Percentiles rank a stretch among this genome's conserved stretches.
phyloP scores from a whole-genome alignment of 2,113 vertebrate genomes.

The Blennius ocellaris region DNA sequence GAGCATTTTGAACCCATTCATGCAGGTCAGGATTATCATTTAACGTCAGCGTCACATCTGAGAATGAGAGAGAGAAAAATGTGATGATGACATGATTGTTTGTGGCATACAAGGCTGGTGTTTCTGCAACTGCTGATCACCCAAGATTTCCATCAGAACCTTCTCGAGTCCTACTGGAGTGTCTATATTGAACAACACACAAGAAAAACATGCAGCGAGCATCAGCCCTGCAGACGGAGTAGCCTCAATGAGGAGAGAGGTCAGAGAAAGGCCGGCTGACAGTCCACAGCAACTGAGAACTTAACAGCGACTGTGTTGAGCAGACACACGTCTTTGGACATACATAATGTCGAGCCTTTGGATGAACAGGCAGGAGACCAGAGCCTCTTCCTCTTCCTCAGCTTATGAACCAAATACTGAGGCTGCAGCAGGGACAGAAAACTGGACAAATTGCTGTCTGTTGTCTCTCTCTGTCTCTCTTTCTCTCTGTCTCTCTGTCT shows the following conservation, averaged over 20 bases:
- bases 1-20: neutral
- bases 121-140: neutral
- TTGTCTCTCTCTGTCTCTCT: neutral
- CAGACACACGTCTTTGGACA: neutral
- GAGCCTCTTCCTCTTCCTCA: neutral
- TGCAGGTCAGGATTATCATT: neutral
- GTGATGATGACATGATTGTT: neutral
- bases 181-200: no score
- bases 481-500: no score
- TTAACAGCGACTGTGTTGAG: neutral
- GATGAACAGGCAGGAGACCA: neutral
- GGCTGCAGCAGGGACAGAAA: neutral
- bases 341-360: neutral
- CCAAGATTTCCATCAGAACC: neutral
- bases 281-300: no score
- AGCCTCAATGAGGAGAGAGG: neutral
- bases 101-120: neutral
- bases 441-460: neutral
- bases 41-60: neutral
- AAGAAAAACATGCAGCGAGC: neutral
- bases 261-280: neutral
- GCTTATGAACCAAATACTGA: neutral
- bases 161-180: neutral
- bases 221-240: neutral
- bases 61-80: neutral